These are phyloP conservation scores for Catostomus latipinnis DNA, from an alignment of 2,797 vertebrate genomes.

Conservation along the genomic window DNA sequence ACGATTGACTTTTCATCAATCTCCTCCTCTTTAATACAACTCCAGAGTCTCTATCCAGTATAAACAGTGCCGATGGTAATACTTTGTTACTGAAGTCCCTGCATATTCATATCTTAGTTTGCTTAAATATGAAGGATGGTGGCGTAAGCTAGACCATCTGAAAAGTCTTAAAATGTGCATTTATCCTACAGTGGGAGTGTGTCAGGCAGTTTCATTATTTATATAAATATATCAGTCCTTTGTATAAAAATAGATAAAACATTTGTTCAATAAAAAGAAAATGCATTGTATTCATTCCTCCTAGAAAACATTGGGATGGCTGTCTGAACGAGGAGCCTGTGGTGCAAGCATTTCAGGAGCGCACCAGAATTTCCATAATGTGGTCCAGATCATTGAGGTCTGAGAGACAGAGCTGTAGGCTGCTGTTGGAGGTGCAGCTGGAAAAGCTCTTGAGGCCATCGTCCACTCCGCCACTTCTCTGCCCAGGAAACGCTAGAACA, in stretches of 20 bases:
- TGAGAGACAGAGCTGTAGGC: slow-evolving; percentile 78
- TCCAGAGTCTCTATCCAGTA: slow-evolving; percentile 11
- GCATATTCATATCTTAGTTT: slow-evolving; percentile 43
- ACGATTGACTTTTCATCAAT: slow-evolving; percentile 16
- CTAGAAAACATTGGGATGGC: slow-evolving; percentile 37
- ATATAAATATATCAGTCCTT: slow-evolving; percentile 63
- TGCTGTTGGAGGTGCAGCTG: slow-evolving; percentile 72
- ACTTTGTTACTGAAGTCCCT: slow-evolving; percentile 47
- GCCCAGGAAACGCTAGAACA: slow-evolving; percentile 65
- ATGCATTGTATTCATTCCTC: slow-evolving; percentile 21
- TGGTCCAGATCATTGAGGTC: slow-evolving; percentile 83
- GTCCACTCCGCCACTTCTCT: slow-evolving; percentile 52
- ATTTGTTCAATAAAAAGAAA: slow-evolving; percentile 35
- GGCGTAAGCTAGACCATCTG: slow-evolving; percentile 19
- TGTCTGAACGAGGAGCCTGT: slow-evolving; percentile 17
- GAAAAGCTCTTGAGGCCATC: slow-evolving; percentile 72
- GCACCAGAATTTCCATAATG: slow-evolving; percentile 84
- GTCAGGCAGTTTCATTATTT: slow-evolving; percentile 46
- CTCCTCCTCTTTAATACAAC: slow-evolving; percentile 21
- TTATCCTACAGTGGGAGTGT: slow-evolving; percentile 60
- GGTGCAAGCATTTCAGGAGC: slow-evolving; percentile 69
- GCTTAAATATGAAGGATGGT: slow-evolving; percentile 43
- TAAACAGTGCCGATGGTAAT: slow-evolving; percentile 54
- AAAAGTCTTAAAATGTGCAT: slow-evolving; percentile 47
- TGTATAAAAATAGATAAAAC: slow-evolving; percentile 66